Conservation (phyloP, 2,113 vertebrate species). For the Lota lota region DNA sequence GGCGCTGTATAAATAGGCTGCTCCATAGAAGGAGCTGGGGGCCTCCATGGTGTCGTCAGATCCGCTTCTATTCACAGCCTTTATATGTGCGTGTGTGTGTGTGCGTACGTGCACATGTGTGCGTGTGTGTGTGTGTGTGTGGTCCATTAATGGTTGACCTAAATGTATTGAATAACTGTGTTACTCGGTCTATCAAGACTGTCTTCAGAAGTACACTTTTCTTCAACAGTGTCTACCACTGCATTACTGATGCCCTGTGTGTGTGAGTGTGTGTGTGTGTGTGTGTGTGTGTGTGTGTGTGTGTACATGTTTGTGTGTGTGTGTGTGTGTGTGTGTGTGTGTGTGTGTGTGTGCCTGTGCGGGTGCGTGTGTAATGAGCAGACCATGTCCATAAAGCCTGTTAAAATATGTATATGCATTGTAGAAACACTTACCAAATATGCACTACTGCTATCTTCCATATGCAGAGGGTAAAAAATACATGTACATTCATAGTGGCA, state of each 20-base stretch:
- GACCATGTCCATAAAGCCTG: too few relatives aligned
- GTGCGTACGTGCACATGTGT: slow-evolving; percentile 13
- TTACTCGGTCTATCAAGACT: slow-evolving; percentile 45
- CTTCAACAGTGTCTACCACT: too few relatives aligned
- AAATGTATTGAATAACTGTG: slow-evolving; percentile 62
- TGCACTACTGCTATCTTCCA: too few relatives aligned
- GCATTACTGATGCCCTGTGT: background rate
- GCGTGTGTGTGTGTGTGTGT: slow-evolving; percentile 24
- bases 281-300: slow-evolving; percentile 7
- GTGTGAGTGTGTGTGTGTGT: background rate
- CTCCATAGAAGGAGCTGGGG: slow-evolving; percentile 65
- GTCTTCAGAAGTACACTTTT: slow-evolving; percentile 24
- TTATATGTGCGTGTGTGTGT: background rate
- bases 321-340: slow-evolving; percentile 4
- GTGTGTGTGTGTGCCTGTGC: slow-evolving; percentile 8
- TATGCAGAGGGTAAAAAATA: too few relatives aligned
- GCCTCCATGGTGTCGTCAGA: slow-evolving; percentile 70
- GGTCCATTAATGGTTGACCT: slow-evolving; percentile 62
- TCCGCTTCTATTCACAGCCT: slow-evolving; percentile 73
- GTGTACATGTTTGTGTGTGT: slow-evolving; percentile 1
- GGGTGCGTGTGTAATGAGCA: background rate
- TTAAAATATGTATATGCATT: too few relatives aligned
- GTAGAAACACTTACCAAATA: too few relatives aligned
- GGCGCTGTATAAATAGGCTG: slow-evolving; percentile 63
- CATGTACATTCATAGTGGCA: too few relatives aligned